These are phyloP conservation scores for Magallana angulata DNA, from an alignment of 1,140 invertebrate genomes.

Conservation along the genomic window DNA sequence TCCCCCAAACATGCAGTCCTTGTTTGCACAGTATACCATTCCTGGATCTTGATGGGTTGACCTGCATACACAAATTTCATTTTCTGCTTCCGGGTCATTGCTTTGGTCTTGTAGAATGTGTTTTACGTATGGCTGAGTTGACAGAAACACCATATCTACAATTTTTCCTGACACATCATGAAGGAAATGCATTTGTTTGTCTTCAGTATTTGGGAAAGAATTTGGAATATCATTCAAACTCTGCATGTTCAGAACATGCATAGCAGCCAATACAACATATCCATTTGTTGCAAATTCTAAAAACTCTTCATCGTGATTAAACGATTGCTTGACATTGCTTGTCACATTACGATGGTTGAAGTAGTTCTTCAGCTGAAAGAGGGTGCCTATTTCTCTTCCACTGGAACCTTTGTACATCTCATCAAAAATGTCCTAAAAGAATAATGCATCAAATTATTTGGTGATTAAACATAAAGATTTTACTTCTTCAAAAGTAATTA, in stretches of 20 bases:
- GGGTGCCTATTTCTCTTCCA: neutral
- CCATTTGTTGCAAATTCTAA: constrained; percentile 23
- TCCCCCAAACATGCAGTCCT: constrained; percentile 5
- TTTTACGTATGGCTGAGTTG: neutral
- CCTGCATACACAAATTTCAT: constrained; percentile 37
- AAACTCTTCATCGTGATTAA: constrained; percentile 43
- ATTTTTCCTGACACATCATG: neutral
- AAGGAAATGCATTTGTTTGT: neutral
- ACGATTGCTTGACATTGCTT: constrained; percentile 25
- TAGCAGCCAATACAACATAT: constrained; percentile 11
- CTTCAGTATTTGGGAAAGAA: neutral
- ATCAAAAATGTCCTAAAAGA: neutral
- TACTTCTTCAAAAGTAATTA: no score
- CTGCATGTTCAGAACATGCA: constrained; percentile 13
- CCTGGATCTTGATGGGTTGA: neutral
- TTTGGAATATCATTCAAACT: constrained; percentile 4
- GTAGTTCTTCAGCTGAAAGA: constrained; percentile 2
- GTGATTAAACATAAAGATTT: no score
- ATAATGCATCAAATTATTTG: no score
- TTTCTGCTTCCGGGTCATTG: neutral
- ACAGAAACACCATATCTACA: constrained; percentile 12
- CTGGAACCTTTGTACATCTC: neutral
- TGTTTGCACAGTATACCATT: constrained; percentile 45
- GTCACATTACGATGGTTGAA: constrained; percentile 1
- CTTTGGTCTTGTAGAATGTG: neutral